These are phyloP conservation scores for Xenopus laevis DNA, from an alignment of 2,113 vertebrate species.

Conservation along the genomic window DNA sequence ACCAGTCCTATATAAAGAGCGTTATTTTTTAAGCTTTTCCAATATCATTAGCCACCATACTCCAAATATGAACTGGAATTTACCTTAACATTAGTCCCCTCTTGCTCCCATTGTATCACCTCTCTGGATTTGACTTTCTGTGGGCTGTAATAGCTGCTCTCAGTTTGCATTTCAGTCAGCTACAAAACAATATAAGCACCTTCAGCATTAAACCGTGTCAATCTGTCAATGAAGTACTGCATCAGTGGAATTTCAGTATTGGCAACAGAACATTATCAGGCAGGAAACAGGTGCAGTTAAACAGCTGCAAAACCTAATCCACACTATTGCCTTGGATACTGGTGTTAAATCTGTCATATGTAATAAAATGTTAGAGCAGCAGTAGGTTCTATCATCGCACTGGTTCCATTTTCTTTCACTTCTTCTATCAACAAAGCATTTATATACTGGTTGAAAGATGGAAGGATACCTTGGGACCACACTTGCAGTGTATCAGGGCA, in stretches of 20 bases:
- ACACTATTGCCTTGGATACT: constrained; percentile 57
- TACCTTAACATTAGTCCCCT: constrained; percentile 96
- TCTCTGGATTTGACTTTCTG: constrained; percentile 97
- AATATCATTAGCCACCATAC: too few relatives aligned
- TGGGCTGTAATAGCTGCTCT: constrained; percentile 97
- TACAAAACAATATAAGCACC: constrained; percentile 65
- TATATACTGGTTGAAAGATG: constrained; percentile 49
- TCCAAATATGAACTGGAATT: constrained; percentile 8
- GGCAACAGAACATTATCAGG: constrained; percentile 64
- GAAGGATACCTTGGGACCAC: constrained; percentile 18
- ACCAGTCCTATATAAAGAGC: too few relatives aligned
- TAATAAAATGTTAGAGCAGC: constrained; percentile 56
- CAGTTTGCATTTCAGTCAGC: constrained; percentile 92
- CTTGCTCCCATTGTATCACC: constrained; percentile 86
- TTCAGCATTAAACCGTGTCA: constrained; percentile 56
- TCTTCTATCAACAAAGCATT: constrained; percentile 45
- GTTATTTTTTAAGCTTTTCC: too few relatives aligned
- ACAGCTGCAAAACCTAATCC: constrained; percentile 78
- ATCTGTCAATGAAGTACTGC: constrained; percentile 56
- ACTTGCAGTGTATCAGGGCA: constrained; percentile 4
- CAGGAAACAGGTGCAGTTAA: constrained; percentile 80
- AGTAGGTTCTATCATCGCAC: constrained; percentile 27
- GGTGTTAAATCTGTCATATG: constrained; percentile 50
- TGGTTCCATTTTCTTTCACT: constrained; percentile 49
- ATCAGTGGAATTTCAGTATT: constrained; percentile 57